A percentile compares a stretch with the other conserved stretches of the same genome.
Conservation (phyloP, 2,113 vertebrate genomes). For the Sciurus niger region DNA sequence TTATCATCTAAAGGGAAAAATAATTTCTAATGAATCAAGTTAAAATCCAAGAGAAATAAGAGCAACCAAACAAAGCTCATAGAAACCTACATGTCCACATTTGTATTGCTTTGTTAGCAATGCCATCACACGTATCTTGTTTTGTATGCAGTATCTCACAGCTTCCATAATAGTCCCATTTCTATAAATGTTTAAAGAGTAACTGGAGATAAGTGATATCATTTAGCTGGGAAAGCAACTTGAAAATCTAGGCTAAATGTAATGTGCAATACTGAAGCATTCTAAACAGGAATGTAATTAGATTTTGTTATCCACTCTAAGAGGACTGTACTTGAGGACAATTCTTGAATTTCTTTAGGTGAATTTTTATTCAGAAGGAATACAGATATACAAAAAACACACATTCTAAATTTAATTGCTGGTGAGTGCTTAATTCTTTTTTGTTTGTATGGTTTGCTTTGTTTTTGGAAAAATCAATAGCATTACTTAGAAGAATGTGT, state of each 20-base stretch:
- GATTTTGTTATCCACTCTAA: conserved; percentile 81
- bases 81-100: background rate
- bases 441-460: conserved; percentile 45
- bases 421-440: conserved; percentile 85
- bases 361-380: conserved; percentile 80
- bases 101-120: conserved; percentile 50
- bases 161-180: conserved; percentile 68
- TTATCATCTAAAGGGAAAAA: background rate
- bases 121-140: background rate
- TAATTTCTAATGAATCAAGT: background rate
- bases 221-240: conserved; percentile 74
- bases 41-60: background rate
- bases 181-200: conserved; percentile 80
- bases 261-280: conserved; percentile 74
- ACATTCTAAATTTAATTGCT: conserved; percentile 83
- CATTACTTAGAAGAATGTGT: conserved; percentile 82
- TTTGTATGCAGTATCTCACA: conserved; percentile 56
- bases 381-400: conserved; percentile 58
- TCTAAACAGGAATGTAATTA: conserved; percentile 84
- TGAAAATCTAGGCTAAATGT: conserved; percentile 74
- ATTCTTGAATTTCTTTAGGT: conserved; percentile 76
- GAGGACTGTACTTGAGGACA: conserved; percentile 55
- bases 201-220: conserved; percentile 72
- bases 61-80: background rate
- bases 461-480: conserved; percentile 85